Conservation (phyloP, 2,797 vertebrate species). For the Sebastes minor region DNA sequence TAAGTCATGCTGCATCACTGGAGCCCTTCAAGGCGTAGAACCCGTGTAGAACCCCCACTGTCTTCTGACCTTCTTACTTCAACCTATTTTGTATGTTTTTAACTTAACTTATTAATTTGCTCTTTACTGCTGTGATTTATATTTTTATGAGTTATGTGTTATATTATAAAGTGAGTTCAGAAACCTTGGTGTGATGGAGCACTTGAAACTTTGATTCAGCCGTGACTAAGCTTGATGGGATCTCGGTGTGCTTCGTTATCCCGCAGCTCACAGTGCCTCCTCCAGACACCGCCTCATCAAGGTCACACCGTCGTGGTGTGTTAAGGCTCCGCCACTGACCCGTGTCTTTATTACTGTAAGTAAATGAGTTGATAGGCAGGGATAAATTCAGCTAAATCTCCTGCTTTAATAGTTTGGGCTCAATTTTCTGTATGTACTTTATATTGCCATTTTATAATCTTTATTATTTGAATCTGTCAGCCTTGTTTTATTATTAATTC, state of each 20-base stretch:
- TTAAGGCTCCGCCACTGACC: neutral
- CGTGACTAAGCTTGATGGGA: slow-evolving; percentile 22
- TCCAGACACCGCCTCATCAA: slow-evolving; percentile 40
- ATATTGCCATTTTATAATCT: neutral
- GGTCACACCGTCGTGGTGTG: slow-evolving; percentile 30
- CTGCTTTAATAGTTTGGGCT: neutral
- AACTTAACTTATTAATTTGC: neutral
- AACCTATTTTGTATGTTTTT: neutral
- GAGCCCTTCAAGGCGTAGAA: neutral
- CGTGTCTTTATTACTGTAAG: neutral
- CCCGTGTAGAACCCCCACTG: neutral
- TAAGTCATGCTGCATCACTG: slow-evolving; percentile 1
- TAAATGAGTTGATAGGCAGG: neutral
- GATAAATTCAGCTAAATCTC: neutral
- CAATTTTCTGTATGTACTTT: neutral
- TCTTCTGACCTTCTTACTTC: neutral
- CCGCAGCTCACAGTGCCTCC: slow-evolving; percentile 8
- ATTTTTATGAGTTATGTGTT: no score
- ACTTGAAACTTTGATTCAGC: slow-evolving; percentile 16
- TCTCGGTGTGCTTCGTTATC: slow-evolving; percentile 11
- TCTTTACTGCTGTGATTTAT: neutral
- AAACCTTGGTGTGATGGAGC: slow-evolving; percentile 1
- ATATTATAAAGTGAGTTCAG: neutral
- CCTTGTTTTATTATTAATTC: neutral
- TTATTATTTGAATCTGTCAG: neutral